A percentile compares a stretch with the other conserved stretches of the same genome.
phyloP scores from a whole-genome alignment of 2,888 invertebrate species.

The Cheiracanthium punctorium region DNA sequence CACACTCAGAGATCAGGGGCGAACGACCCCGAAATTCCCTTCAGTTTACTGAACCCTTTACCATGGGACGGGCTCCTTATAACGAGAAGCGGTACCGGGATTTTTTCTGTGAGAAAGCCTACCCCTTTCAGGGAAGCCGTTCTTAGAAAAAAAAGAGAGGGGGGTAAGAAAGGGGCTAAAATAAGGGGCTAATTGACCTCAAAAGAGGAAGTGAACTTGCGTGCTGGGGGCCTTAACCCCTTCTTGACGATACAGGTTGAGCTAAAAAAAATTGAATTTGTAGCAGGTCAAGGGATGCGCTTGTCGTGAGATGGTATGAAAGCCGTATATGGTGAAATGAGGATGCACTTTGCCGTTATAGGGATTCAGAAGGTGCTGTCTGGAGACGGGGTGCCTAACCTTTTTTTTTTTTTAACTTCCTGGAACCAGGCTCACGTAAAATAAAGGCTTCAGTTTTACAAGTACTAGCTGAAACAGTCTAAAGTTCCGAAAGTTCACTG shows the following conservation, averaged over 20 bases:
- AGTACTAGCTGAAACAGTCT: too few relatives aligned
- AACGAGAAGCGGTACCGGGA: conserved; percentile 7
- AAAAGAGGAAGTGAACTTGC: conserved; percentile 31
- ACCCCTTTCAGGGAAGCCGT: conserved; percentile 31
- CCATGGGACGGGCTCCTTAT: conserved; percentile 3
- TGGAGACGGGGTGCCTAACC: too few relatives aligned
- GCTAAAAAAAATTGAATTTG: not conserved
- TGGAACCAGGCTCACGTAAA: too few relatives aligned
- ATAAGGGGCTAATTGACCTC: conserved; percentile 41
- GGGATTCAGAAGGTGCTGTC: too few relatives aligned
- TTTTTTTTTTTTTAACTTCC: too few relatives aligned
- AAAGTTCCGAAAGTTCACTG: too few relatives aligned
- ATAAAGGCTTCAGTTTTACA: too few relatives aligned
- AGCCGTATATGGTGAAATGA: too few relatives aligned
- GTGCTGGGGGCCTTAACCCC: not conserved
- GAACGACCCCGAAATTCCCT: conserved; percentile 50
- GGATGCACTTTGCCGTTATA: too few relatives aligned
- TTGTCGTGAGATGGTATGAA: not conserved
- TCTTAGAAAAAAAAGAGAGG: not conserved
- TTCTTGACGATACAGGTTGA: not conserved
- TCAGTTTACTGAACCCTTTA: conserved; percentile 58
- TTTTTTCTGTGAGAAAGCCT: conserved; percentile 40
- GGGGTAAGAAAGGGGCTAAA: conserved; percentile 12
- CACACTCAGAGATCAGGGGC: conserved; percentile 40
- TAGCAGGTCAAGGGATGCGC: not conserved